Conservation (phyloP, 2,888 invertebrate genomes). For the Andrena bucephala region DNA sequence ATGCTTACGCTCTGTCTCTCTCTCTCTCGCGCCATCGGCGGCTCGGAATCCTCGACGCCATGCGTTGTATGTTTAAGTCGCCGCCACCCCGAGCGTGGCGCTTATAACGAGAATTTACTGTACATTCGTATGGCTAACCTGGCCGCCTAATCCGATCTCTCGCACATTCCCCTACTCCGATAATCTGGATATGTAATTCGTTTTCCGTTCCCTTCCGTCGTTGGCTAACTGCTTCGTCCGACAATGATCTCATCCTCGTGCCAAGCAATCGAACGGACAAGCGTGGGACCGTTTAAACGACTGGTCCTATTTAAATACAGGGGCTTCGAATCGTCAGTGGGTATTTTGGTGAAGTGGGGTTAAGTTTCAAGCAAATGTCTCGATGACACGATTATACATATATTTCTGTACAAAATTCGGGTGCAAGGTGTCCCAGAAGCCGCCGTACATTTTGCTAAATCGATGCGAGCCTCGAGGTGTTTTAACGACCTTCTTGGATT, state of each 20-base stretch:
- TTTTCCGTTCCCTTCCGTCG: slow-evolving; percentile 56
- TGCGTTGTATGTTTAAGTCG: too few relatives aligned
- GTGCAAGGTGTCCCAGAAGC: not conserved
- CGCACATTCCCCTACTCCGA: slow-evolving; percentile 27
- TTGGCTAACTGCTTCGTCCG: slow-evolving; percentile 7
- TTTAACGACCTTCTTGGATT: not conserved
- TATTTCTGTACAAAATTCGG: too few relatives aligned
- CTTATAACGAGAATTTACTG: too few relatives aligned
- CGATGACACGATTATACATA: not conserved
- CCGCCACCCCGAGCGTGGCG: too few relatives aligned
- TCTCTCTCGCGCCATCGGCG: too few relatives aligned
- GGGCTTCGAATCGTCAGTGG: not conserved
- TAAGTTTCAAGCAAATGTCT: slow-evolving; percentile 1
- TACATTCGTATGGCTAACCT: too few relatives aligned
- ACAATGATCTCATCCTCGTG: not conserved
- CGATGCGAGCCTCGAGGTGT: not conserved
- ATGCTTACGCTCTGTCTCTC: too few relatives aligned
- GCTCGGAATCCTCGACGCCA: too few relatives aligned
- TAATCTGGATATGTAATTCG: slow-evolving; percentile 55
- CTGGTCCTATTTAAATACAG: not conserved
- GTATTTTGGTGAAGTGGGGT: not conserved
- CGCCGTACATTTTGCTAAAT: not conserved
- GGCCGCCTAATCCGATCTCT: not conserved
- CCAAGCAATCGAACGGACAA: slow-evolving; percentile 5
- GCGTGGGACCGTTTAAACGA: not conserved